Conservation (phyloP, 2,797 vertebrate species). For the Glyptemys insculpta region DNA sequence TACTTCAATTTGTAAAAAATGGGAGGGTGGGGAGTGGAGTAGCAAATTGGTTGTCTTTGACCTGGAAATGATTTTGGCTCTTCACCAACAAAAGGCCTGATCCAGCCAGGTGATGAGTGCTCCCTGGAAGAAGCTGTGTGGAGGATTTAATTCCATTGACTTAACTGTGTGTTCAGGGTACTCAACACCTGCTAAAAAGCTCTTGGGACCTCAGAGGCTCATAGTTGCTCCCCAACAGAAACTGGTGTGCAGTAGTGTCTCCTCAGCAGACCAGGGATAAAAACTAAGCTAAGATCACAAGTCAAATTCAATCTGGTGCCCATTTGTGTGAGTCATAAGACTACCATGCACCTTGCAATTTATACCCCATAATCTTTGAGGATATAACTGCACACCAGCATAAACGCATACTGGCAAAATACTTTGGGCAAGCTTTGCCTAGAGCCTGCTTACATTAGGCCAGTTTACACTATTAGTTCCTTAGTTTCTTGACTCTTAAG, state of each 20-base stretch:
- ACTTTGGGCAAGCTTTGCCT: neutral
- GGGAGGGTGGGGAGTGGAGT: too few species aligned
- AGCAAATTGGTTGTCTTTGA: neutral
- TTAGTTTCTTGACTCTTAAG: neutral
- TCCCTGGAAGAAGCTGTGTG: neutral
- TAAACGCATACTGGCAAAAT: neutral
- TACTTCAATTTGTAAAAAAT: neutral
- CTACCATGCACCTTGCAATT: neutral
- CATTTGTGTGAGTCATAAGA: neutral
- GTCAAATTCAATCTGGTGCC: neutral
- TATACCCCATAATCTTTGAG: neutral
- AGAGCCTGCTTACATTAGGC: neutral
- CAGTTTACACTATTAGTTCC: neutral
- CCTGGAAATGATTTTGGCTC: neutral
- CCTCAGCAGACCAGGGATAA: neutral
- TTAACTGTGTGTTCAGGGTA: neutral
- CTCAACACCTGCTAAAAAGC: neutral
- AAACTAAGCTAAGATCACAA: neutral
- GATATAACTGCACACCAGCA: neutral
- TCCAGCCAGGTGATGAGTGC: neutral
- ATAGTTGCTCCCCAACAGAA: neutral
- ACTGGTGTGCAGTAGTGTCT: neutral
- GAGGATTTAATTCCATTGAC: neutral
- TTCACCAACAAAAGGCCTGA: neutral
- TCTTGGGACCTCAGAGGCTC: neutral